Base-by-base conservation (phyloP, 2,797 vertebrate genomes). In the Limnodromus scolopaceus region DNA sequence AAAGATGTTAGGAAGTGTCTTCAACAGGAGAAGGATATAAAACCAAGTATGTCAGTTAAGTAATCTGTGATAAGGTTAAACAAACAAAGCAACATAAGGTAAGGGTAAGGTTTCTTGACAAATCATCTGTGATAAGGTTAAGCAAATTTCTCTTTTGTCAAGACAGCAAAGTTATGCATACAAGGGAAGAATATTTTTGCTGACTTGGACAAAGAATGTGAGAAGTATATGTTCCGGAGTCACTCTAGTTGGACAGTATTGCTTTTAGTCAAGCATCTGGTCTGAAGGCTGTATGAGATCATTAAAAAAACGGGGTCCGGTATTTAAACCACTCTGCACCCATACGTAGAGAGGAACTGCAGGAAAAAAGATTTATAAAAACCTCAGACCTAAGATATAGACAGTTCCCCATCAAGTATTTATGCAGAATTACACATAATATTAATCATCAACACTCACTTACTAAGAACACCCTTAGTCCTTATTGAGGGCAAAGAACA, bases 51-150 rank as follows among this genome's bases (percentile, higher is more conserved):
- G 36, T 72, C 75, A 80, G 51, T 84, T 66, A 69, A 92, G 41
- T 36, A 27, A 92, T 16, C 75, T 57, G 46, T 36, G 66, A 70
- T 79, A 91, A 55, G 55, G 55, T 64, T 91, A 91, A 82, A 80
- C 75, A 96, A 96, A 96, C 57, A 93, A 78, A 34, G 51, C 60
- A 61, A 65, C 14, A 14, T 38, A 55, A 92, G 65, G 86, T 71
- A 43, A 87, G 18, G n/a, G 43, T 38, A 75, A 91, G 36, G 64
- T 68, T 95, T 89, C 81, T 77, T 87, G 71, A 94, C 30, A 94
- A 80, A 66, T 84, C 81, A 82, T 49, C 66, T 74, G 15, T 77
- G 89, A 85, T 82, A 96, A 96, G 91, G 93, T 85, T 94, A 95
- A 95, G 49, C 23, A 96, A 95, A 96, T 60, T 43, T 87, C 78